Percentiles rank a stretch among this genome's conserved stretches.
Evolutionary conservation across 2,113 vertebrate genomes (phyloP).

Genomic region (Hoplias malabaricus): DNA sequence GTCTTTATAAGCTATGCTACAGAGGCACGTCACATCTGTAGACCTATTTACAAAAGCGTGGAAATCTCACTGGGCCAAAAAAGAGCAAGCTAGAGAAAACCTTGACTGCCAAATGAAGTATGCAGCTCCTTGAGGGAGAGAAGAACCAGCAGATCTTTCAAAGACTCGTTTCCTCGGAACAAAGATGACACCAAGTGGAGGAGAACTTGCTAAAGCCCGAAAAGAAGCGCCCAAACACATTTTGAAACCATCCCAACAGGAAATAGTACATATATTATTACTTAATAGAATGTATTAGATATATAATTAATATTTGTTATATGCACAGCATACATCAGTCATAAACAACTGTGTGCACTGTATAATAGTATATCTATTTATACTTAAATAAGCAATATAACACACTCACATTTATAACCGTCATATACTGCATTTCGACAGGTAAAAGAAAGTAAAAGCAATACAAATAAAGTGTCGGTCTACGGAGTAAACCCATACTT

Average conservation of each 20-base stretch:
- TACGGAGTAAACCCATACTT: slow-evolving; percentile 54
- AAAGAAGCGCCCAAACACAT: slow-evolving; percentile 49
- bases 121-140: slow-evolving; percentile 16
- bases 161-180: slow-evolving; percentile 39
- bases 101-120: slow-evolving; percentile 19
- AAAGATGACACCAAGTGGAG: slow-evolving; percentile 26
- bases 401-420: slow-evolving; percentile 43
- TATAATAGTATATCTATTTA: slow-evolving; percentile 55
- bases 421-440: slow-evolving; percentile 54
- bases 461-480: slow-evolving; percentile 59
- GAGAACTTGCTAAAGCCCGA: slow-evolving; percentile 38
- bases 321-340: slow-evolving; percentile 52
- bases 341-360: slow-evolving; percentile 49
- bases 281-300: slow-evolving; percentile 63
- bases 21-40: slow-evolving; percentile 44
- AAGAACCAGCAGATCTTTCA: slow-evolving; percentile 12
- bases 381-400: slow-evolving; percentile 59
- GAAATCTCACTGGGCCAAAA: slow-evolving; percentile 50
- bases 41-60: slow-evolving; percentile 37
- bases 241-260: slow-evolving; percentile 65
- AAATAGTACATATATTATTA: slow-evolving; percentile 53
- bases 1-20: slow-evolving; percentile 41
- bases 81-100: slow-evolving; percentile 34
- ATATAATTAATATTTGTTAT: slow-evolving; percentile 59
- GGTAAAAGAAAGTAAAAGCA: slow-evolving; percentile 57